Evolutionary conservation across 2,888 invertebrate genomes (phyloP).

Genomic region (Platynereis dumerilii): DNA sequence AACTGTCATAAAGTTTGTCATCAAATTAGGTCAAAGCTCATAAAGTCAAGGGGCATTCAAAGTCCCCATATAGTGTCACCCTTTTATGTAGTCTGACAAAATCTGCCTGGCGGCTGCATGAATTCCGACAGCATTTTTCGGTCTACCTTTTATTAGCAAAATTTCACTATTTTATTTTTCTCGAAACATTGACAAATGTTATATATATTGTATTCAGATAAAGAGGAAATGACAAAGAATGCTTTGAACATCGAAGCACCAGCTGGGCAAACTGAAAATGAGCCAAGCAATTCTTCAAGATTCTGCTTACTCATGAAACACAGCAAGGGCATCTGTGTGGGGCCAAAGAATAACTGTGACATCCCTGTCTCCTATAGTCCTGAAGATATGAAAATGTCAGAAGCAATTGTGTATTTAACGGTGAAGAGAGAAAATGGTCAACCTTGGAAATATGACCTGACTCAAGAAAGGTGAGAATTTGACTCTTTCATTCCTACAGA

Average conservation of each 20-base stretch:
- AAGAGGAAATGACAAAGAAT: constrained; percentile 35
- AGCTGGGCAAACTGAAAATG: constrained; percentile 14
- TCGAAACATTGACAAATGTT: too few relatives aligned
- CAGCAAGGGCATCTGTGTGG: constrained; percentile 46
- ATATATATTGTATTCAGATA: constrained; percentile 37
- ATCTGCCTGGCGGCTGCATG: too few relatives aligned
- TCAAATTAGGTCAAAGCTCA: too few relatives aligned
- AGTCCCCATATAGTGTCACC: too few relatives aligned
- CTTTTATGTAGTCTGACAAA: too few relatives aligned
- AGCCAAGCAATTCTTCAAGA: constrained; percentile 35
- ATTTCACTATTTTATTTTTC: too few relatives aligned
- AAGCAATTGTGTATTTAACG: constrained; percentile 52
- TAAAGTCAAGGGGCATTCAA: too few relatives aligned
- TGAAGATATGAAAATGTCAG: constrained; percentile 53
- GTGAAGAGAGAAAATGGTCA: constrained; percentile 51
- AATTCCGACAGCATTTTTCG: too few relatives aligned
- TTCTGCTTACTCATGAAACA: constrained; percentile 59
- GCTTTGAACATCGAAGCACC: constrained; percentile 19
- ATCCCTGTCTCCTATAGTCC: constrained; percentile 63
- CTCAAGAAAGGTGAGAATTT: constrained; percentile 17
- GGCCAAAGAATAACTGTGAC: constrained; percentile 59
- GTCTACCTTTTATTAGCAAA: not conserved
- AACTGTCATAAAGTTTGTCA: too few relatives aligned
- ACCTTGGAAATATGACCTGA: constrained; percentile 34
- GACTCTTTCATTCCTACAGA: too few relatives aligned